Percentiles rank a stretch among this genome's conserved stretches.
These are phyloP conservation scores for Chloroclystis v-ata DNA, from an alignment of 2,888 invertebrate genomes.

Conservation along the genomic window DNA sequence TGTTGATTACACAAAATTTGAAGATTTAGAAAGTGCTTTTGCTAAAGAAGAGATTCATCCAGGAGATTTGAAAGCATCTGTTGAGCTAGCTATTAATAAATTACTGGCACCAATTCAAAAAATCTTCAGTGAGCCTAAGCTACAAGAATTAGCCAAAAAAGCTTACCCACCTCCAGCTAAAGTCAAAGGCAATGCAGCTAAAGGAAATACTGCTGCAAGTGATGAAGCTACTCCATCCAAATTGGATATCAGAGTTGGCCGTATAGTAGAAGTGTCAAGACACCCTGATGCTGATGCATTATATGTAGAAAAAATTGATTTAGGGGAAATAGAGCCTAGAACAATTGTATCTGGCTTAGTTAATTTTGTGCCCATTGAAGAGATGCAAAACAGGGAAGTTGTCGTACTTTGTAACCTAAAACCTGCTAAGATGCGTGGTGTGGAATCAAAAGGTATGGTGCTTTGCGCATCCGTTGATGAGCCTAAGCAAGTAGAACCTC, in stretches of 20 bases:
- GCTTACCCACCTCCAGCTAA: conserved; percentile 91
- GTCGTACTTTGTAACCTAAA: conserved; percentile 97
- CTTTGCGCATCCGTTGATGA: conserved; percentile 91
- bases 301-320: conserved; percentile 94
- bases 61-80: conserved; percentile 92
- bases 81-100: conserved; percentile 90
- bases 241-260: conserved; percentile 92
- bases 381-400: conserved; percentile 93
- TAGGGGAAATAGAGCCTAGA: conserved; percentile 86
- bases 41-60: conserved; percentile 92
- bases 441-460: conserved; percentile 95
- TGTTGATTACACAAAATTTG: conserved; percentile 82
- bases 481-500: conserved; percentile 89
- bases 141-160: conserved; percentile 86
- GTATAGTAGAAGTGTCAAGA: conserved; percentile 87
- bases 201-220: conserved; percentile 43
- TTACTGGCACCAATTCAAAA: conserved; percentile 93
- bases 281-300: conserved; percentile 96
- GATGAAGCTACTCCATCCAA: conserved; percentile 85
- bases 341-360: conserved; percentile 94
- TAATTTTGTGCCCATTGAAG: conserved; percentile 91
- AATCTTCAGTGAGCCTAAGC: conserved; percentile 86
- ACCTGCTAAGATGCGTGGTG: conserved; percentile 96
- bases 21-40: conserved; percentile 89
- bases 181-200: conserved; percentile 62